Conservation (phyloP, 1,140 invertebrate species). For the Psix sp. region DNA sequence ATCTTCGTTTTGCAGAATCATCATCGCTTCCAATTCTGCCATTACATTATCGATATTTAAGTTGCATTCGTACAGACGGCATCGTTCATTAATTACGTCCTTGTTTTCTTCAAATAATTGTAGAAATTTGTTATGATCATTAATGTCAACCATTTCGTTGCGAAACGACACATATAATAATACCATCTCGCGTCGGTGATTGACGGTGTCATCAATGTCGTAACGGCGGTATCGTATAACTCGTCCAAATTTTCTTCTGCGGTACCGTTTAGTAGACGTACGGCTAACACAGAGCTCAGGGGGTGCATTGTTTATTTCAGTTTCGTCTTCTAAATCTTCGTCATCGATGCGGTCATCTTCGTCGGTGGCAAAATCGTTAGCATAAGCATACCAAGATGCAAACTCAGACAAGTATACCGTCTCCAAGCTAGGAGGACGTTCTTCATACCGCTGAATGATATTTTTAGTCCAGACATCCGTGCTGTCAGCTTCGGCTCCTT, state of each 20-base stretch:
- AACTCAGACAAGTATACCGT: constrained; percentile 1
- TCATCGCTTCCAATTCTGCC: constrained; percentile 2
- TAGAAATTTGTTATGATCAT: constrained; percentile 60
- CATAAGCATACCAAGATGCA: constrained; percentile 8
- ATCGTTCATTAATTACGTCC: background rate
- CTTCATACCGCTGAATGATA: background rate
- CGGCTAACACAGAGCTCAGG: constrained; percentile 1
- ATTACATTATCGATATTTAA: background rate
- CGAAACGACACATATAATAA: constrained; percentile 63
- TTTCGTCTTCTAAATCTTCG: background rate
- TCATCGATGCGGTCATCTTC: background rate
- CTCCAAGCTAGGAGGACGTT: background rate
- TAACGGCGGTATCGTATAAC: constrained; percentile 67
- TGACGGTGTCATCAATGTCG: constrained; percentile 59
- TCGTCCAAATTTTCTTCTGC: background rate
- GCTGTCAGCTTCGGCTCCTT: constrained; percentile 35
- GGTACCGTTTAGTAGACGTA: background rate
- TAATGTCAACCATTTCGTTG: constrained; percentile 63
- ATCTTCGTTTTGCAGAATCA: constrained; percentile 1
- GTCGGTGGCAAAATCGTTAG: background rate
- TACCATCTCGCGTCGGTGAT: constrained; percentile 64
- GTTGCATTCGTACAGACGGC: background rate
- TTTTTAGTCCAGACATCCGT: background rate
- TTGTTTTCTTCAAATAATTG: constrained; percentile 42
- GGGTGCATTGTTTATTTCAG: constrained; percentile 19